Evolutionary conservation across 2,888 invertebrate species (phyloP), one percentile per base, ranked within the genome.

Genomic region (Lamproptera curius): DNA sequence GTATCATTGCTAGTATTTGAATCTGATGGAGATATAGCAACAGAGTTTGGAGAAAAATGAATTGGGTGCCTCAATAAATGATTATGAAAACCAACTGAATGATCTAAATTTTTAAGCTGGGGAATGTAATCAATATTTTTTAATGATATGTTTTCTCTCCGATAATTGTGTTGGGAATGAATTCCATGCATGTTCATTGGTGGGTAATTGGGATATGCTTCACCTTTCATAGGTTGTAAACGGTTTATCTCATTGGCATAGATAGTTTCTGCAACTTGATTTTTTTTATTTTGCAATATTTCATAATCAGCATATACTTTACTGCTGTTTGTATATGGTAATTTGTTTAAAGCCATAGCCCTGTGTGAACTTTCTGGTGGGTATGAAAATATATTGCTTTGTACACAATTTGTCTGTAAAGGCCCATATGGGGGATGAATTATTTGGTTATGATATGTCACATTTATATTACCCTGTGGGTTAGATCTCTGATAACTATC

Each of bases 1-100:
- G 75, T 76, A 39, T 88, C 87, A 73, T 73, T 80, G 59, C 81
- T 87, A 48, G 76, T 69, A 62, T 65, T 82, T 39, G 88, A 87
- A 57, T 88, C 88, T 43, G 76, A 74, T 51, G 88, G 87, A 40
- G 88, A 88, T 59, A 86, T 86, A 39, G 86, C 73, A 57, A 85
- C 63, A 40, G 78, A 60, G 58, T 70, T 80, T 2, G 88, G 81
- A 35, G 88, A 85, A 70, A 79, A 88, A 39, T 84, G 77, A 51
- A 82, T 63, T 46, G 77, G 70, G 54, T 80, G 66, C 56, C 77
- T 70, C 46, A 73, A 61, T 50, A 81, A 59, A 47, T 76, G 58
- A 56, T 72, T 70, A 59, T 71, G 74, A 31, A 70, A 54, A 60
- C 69, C 68, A 42, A 73, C 40, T 45, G 69, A 61, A 51, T 73